A percentile compares a stretch with the other conserved stretches of the same genome.
Evolutionary conservation across 2,797 vertebrate species (phyloP).

Genomic region (Acrocephalus scirpaceus): DNA sequence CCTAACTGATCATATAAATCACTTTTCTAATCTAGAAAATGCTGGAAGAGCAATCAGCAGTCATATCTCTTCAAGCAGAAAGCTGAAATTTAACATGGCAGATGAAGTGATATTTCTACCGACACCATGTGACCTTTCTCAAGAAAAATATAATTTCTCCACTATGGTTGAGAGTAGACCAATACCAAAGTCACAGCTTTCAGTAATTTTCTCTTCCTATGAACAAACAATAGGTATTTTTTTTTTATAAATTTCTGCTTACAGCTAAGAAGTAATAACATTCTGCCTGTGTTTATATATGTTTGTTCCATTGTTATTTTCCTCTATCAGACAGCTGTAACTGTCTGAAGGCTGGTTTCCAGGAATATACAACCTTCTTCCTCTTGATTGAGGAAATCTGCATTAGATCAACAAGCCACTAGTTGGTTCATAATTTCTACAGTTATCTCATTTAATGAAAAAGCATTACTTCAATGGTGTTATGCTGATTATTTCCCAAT

Average conservation of each 20-base stretch:
- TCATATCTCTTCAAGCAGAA: not conserved
- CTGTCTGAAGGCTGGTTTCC: not conserved
- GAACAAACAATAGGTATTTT: conserved; percentile 86
- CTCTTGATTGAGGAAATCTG: not conserved
- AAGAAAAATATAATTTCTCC: conserved; percentile 80
- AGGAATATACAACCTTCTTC: not conserved
- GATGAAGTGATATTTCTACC: conserved; percentile 61
- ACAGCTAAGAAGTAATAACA: not conserved
- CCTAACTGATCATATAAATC: not conserved
- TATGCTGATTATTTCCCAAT: not conserved
- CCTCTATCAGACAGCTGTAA: not conserved
- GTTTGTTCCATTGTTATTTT: not conserved
- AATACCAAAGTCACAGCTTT: conserved; percentile 78
- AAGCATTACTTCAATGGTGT: not conserved
- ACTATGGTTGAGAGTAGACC: conserved; percentile 80
- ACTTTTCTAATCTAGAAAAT: conserved; percentile 61
- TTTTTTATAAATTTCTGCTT: conserved; percentile 6
- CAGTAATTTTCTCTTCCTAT: conserved; percentile 83
- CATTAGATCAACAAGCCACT: not conserved
- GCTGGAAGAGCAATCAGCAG: not conserved
- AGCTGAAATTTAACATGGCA: conserved; percentile 68
- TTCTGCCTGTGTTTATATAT: not conserved
- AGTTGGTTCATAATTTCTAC: not conserved
- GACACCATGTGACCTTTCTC: conserved; percentile 78
- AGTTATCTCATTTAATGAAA: not conserved